Conservation (phyloP, 2,888 invertebrate species). For the Monoplex corrugatus region DNA sequence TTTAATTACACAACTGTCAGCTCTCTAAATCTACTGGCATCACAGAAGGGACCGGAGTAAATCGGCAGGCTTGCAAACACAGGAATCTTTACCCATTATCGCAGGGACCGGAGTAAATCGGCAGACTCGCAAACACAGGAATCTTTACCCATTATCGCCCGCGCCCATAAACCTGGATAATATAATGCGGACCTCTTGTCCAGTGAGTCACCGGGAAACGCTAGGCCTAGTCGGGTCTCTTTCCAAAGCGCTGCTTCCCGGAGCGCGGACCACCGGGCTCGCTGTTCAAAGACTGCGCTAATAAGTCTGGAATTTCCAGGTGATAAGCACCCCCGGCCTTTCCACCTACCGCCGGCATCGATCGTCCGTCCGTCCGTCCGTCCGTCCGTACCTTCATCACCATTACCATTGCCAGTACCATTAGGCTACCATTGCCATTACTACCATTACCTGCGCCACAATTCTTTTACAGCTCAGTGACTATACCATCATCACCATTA, state of each 20-base stretch:
- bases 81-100: too few species aligned
- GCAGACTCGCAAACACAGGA: neutral
- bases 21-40: neutral
- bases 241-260: neutral
- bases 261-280: neutral
- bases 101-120: neutral
- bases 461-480: too few species aligned
- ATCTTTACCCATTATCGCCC: too few species aligned
- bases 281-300: neutral
- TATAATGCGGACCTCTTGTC: neutral
- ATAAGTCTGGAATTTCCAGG: constrained; percentile 35
- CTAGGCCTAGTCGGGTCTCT: neutral
- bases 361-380: too few species aligned
- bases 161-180: neutral
- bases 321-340: neutral
- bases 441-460: neutral
- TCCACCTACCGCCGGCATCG: neutral
- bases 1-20: neutral
- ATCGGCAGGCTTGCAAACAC: neutral
- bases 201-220: constrained; percentile 27
- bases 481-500: too few species aligned
- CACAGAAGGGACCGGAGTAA: neutral
- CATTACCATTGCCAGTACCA: too few species aligned
- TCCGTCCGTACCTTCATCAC: neutral
- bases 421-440: too few species aligned